Evolutionary conservation across 2,888 invertebrate genomes (phyloP), one percentile per base, ranked within the genome.

Genomic region (Glomeris marginata): DNA sequence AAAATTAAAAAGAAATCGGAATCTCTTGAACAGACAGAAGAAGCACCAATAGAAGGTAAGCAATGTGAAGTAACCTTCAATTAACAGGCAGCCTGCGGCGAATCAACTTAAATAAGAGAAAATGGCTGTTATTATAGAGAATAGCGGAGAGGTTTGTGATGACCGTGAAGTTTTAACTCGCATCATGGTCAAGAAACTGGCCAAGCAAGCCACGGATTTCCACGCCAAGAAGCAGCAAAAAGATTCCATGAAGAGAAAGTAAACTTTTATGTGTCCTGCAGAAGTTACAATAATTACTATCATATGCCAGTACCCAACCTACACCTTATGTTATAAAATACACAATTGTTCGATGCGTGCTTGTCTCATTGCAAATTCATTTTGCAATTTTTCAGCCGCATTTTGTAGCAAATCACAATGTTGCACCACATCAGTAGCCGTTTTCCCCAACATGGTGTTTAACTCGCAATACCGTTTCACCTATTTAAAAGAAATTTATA

Each of bases 101-200:
- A n/a, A n/a, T n/a, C n/a, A n/a, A n/a, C n/a, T n/a, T n/a, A n/a
- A n/a, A n/a, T n/a, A n/a, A n/a, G n/a, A n/a, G n/a, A n/a, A n/a
- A n/a, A n/a, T n/a, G n/a, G n/a, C n/a, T n/a, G n/a, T n/a, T n/a
- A n/a, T n/a, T n/a, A n/a, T n/a, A 33, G 38, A 40, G 13, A 46
- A 50, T 8, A 28, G 28, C 28, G 3, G 28, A 5, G 28, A 28
- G 28, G 40, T 41, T 11, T 16, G 35, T 11, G 28, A 28, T 11
- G 50, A 50, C 40, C 50, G 46, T 35, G 50, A 50, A 46, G 28
- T 50, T 13, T n/a, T 40, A 34, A 50, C 50, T 11, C n/a, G 50
- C 11, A 41, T 46, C 21, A 46, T 45, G 46, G 41, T 50, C 21
- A 50, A 50, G 21, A 33, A 46, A 13, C 45, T 46, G 35, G 38